Base-by-base conservation (phyloP, 2,113 vertebrate species). In the Ophiodon elongatus region DNA sequence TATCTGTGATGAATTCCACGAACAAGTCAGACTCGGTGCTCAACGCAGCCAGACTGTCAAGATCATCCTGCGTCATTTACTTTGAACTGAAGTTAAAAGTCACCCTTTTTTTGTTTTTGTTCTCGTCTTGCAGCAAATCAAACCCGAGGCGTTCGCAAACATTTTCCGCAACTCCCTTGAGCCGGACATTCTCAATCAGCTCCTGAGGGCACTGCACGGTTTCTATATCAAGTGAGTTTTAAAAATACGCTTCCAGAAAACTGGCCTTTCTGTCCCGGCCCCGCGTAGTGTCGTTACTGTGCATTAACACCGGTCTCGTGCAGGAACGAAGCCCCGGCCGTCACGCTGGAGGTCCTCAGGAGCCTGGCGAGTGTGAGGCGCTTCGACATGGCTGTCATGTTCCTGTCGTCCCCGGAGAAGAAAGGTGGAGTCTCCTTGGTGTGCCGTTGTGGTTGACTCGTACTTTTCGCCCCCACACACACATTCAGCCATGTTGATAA, bases 351-450 rank as follows among this genome's bases (percentile, higher is more conserved):
- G 90, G 93, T 97, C 85, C 96, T 99, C 80, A 92, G 92, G 76
- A 97, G 91, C 56, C 95, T 99, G 1, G 96, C 97, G 19, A 94
- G 95, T 43, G 94, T 98, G 75, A 96, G 93, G 89, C 96, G 98
- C 82, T 99, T 99, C 92, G 95, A 98, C 93, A 98, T 99, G 97
- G 96, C 97, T 1, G 94, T 99, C 76, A 98, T 99, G 98, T 98
- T 99, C 93, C 97, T 99, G 97, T 97, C 97, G 4, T 84, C 94
- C 19, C 50, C 94, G 4, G 98, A 99, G 92, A 98, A 95, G 93
- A 96, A 95, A 95, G 94, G 98, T 99, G 84, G 89, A 15, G 41
- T 50, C 2, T 41, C 1, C 64, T 17, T 19, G 21, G 29, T 21
- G 7, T 17, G 1, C 29, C 3, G 6, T 23, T 31, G 17, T 9